Base-by-base conservation (phyloP, 2,888 invertebrate genomes). In the Punctoribates punctum region DNA sequence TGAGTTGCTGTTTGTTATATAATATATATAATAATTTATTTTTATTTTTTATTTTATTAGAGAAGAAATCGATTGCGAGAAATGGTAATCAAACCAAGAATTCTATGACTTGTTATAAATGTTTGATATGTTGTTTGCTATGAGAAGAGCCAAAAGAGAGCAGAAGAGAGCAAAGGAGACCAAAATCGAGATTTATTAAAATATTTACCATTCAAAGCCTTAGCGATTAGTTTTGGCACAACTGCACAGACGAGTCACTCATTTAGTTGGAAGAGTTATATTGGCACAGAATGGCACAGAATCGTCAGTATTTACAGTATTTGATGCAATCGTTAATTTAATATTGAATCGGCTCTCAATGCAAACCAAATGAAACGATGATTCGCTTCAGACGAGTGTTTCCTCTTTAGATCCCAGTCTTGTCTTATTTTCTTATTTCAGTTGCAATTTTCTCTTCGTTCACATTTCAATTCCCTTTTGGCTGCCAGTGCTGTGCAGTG, bases 201-300 rank as follows among this genome's bases (percentile, higher is more conserved):
- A 65, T 34, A 67, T 67, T 67, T 42, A 67, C 20, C 13, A 67
- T 67, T 67, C 67, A 67, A 20, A 67, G 67, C 42, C 23, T 67
- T 27, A 67, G 15, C 23, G 67, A 67, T 42, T 42, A 20, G 42
- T 20, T 13, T 29, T 5, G 60, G 29, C n/a, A 20, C 38, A 67
- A 42, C 65, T 25, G 51, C 51, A 23, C 57, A 57, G 57, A 57
- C 57, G 57, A 23, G 23, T 13, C 57, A 57, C 23, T 20, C 57
- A 57, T 20, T 23, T 57, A 20, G 23, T 20, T 5, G 25, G 11
- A 20, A n/a, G 62, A 62, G 27, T 65, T 17, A 20, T 65, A 27
- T 6, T 1, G 13, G 23, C 5, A 25, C 25, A 13, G 25, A 13
- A 57, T 23, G 6, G 23, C 25, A 23, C n/a, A 51, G 20, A 20